Percentiles rank a stretch among this genome's conserved stretches.
Evolutionary conservation across 2,797 vertebrate species (phyloP).

Genomic region (Synaphobranchus kaupii): DNA sequence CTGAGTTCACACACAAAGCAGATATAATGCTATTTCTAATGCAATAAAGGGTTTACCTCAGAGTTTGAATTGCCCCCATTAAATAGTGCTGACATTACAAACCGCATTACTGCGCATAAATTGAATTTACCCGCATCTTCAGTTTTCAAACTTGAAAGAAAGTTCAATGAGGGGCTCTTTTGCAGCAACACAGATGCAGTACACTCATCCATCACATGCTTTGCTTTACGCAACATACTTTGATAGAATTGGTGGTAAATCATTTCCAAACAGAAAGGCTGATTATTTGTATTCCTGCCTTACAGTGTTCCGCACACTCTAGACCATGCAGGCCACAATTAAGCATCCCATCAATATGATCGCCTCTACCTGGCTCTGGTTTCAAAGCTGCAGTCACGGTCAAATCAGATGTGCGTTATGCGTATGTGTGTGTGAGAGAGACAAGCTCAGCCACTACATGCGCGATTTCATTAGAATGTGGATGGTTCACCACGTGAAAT

Average conservation of each 20-base stretch:
- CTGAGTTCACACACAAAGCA: slow-evolving; percentile 12
- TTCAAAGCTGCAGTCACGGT: not conserved
- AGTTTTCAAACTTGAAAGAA: slow-evolving; percentile 6
- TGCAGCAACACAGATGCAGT: not conserved
- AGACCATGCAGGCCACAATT: not conserved
- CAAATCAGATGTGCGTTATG: not conserved
- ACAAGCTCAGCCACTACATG: not conserved
- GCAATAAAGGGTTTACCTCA: slow-evolving; percentile 2
- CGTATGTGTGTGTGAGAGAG: not conserved
- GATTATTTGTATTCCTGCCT: not conserved
- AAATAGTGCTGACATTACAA: slow-evolving; percentile 22
- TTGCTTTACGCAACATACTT: not conserved
- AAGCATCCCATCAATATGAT: not conserved
- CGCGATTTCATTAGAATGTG: not conserved
- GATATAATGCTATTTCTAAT: slow-evolving; percentile 13
- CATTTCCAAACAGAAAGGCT: not conserved
- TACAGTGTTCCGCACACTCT: not conserved
- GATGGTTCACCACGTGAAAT: not conserved
- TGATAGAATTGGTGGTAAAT: not conserved
- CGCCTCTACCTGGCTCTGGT: not conserved
- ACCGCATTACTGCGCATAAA: slow-evolving; percentile 26
- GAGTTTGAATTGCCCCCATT: not conserved
- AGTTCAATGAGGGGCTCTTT: not conserved
- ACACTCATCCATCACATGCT: not conserved
- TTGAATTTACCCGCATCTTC: slow-evolving; percentile 26